phyloP scores from a whole-genome alignment of 2,888 invertebrate genomes.

The Hirudinaria manillensis region DNA sequence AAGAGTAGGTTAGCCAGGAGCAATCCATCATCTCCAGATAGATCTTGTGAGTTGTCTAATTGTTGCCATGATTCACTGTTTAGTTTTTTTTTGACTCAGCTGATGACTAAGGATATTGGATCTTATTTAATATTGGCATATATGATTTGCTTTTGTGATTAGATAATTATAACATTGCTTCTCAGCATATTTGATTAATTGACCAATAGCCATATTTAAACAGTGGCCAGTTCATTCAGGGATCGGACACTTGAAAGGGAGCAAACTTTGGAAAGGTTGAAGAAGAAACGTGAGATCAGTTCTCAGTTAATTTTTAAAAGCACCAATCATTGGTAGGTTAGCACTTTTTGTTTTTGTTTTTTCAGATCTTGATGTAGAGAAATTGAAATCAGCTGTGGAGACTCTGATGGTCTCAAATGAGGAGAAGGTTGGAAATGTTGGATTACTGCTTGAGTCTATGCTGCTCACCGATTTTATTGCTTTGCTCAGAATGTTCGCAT shows the following conservation, averaged over 20 bases:
- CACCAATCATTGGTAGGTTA: not conserved
- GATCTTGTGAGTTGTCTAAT: conserved; percentile 42
- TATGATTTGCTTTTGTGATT: not conserved
- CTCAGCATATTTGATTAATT: not conserved
- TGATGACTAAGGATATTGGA: no score
- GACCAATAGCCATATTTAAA: not conserved
- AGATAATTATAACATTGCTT: not conserved
- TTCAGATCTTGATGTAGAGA: conserved; percentile 56
- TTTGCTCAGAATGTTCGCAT: conserved; percentile 51
- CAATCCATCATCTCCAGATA: conserved; percentile 43
- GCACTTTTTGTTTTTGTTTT: not conserved
- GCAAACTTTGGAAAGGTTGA: conserved; percentile 49
- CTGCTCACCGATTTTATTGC: not conserved
- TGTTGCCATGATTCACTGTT: not conserved
- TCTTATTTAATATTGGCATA: no score
- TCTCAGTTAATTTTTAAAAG: not conserved
- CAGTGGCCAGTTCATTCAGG: conserved; percentile 28
- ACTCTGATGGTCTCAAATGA: conserved; percentile 56
- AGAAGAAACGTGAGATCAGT: conserved; percentile 49
- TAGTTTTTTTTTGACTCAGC: no score
- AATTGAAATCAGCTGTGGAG: conserved; percentile 56
- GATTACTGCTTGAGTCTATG: not conserved
- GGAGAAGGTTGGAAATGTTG: conserved; percentile 51
- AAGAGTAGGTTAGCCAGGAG: conserved; percentile 25
- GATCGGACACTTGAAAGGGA: conserved; percentile 45